Conservation (phyloP, 2,113 vertebrate species). For the Ariopsis seemanni region DNA sequence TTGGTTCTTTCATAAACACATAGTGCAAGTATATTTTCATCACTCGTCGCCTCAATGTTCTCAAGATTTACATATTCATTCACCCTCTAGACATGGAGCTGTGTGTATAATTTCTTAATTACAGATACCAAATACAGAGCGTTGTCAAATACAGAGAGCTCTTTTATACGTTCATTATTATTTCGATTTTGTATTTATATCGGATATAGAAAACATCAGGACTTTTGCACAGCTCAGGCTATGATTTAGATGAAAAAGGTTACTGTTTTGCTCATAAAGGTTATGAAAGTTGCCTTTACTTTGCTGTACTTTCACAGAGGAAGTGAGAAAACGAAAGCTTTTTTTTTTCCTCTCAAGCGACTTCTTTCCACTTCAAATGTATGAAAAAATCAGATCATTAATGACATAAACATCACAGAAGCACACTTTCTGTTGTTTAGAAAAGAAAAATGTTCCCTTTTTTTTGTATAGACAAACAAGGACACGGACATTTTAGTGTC, state of each 20-base stretch:
- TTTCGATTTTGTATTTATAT: background rate
- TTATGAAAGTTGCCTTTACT: constrained; percentile 3
- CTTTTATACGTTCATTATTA: background rate
- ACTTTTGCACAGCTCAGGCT: constrained; percentile 1
- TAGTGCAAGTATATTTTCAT: constrained; percentile 55
- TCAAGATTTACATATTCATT: constrained; percentile 1
- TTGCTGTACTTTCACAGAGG: constrained; percentile 25
- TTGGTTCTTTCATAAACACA: constrained; percentile 42
- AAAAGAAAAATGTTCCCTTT: background rate
- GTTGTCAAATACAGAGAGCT: background rate
- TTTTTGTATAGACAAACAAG: constrained; percentile 25
- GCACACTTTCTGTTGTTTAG: constrained; percentile 14
- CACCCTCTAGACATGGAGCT: background rate
- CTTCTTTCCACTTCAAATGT: constrained; percentile 14
- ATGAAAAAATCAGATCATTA: background rate
- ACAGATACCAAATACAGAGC: background rate
- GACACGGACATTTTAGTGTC: constrained; percentile 70
- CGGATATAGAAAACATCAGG: background rate
- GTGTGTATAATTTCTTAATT: background rate
- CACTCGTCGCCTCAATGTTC: constrained; percentile 28
- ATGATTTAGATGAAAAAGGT: background rate
- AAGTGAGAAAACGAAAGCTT: constrained; percentile 13
- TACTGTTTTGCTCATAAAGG: constrained; percentile 5
- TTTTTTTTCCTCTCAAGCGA: background rate
- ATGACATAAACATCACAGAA: constrained; percentile 22